A percentile compares a stretch with the other conserved stretches of the same genome.
These are phyloP conservation scores for Lepus europaeus DNA, from an alignment of 2,113 vertebrate genomes.

Conservation along the genomic window DNA sequence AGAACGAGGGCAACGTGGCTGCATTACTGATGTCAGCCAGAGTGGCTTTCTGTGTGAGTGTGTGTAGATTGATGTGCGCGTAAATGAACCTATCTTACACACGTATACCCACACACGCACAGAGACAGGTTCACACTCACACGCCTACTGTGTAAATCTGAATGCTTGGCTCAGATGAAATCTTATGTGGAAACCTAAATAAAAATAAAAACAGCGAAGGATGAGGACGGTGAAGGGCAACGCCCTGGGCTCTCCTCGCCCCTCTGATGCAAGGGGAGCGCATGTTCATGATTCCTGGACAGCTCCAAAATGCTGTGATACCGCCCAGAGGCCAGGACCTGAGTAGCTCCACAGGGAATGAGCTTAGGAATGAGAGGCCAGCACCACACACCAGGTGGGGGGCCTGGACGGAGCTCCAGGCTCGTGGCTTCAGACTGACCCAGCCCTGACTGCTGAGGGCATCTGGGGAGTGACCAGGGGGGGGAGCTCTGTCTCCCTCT, in stretches of 20 bases:
- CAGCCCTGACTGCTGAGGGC: no score
- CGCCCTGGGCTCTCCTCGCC: neutral
- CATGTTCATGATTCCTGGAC: neutral
- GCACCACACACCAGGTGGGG: no score
- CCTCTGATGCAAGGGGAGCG: neutral
- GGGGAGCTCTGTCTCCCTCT: no score
- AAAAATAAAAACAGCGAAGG: neutral
- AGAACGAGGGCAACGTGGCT: neutral
- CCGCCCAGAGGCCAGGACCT: neutral
- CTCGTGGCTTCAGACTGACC: no score
- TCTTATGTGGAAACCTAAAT: neutral
- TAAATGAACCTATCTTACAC: accelerated
- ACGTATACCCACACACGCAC: no score
- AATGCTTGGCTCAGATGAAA: neutral
- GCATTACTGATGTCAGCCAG: neutral
- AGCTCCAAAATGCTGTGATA: neutral
- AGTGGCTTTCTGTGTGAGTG: neutral
- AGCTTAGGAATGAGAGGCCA: neutral
- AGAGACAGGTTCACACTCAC: neutral
- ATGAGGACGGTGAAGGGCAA: neutral
- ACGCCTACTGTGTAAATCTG: no score
- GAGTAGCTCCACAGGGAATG: neutral
- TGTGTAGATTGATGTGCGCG: neutral
- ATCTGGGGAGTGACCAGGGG: no score
- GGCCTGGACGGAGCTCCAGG: no score